Evolutionary conservation across 2,797 vertebrate genomes (phyloP), one percentile per base, ranked within the genome.

Genomic region (Antennarius maculatus): DNA sequence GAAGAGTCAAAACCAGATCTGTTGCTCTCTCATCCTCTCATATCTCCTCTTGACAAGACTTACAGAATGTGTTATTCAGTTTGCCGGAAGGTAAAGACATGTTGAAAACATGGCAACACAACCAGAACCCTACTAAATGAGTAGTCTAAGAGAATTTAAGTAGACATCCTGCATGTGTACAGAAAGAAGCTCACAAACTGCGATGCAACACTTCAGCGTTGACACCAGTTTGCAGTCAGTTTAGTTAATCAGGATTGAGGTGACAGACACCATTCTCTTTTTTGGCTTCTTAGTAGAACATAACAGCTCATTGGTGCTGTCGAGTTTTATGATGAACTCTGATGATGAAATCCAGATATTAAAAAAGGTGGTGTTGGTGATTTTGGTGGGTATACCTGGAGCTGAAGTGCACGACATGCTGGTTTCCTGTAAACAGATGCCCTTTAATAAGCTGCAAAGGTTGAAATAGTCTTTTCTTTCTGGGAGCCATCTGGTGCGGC

Each of bases 1-100:
- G 37, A 39, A 39, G 37, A 39, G 37, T 39, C 7, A 68, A 73
- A 81, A 80, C 71, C 65, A 76, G 74, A 78, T 85, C 75, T 83
- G 52, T 71, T 86, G 82, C 81, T 76, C 86, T 80, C 58, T 76
- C 73, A 50, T 56, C 72, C 67, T 82, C 66, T 74, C 76, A 71
- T 76, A 76, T 82, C 80, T 84, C 73, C 71, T 72, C 78, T 69
- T 70, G 75, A 78, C 71, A 76, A 66, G 64, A 76, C 62, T 77
- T 77, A 61, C 61, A 80, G 76, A 75, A 78, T 86, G 58, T 69
- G 65, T 69, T 83, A 60, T 78, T 77, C 59, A 70, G 79, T 76
- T 74, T 65, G 82, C 85, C 80, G 82, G 16, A 15, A 82, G 83
- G 76, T 76, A 64, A 71, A 79, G 46, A 55, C 67, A 62, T 66